Base-by-base conservation (phyloP, 2,797 vertebrate species). In the Glyptemys insculpta region DNA sequence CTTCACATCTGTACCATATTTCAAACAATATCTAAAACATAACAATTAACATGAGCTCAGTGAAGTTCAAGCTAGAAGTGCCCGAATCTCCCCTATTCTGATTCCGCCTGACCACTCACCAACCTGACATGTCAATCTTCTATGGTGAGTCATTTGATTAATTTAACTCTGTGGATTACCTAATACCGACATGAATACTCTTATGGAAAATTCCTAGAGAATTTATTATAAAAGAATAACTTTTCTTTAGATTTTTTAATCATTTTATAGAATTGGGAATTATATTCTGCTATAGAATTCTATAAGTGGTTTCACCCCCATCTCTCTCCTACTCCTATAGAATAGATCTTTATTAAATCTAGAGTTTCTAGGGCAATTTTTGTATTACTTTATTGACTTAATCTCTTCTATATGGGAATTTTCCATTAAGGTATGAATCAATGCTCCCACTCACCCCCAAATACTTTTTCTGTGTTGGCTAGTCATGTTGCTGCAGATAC, bases 391-490 rank as follows among this genome's bases (percentile, higher is more conserved):
- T 85, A 88, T 89, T 96, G 47, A 85, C 76, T 88, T 94, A 95
- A 96, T 95, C 95, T 94, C 83, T 96, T 88, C 62, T 91, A 85
- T 4, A 53, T 68, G 83, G 89, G 92, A 96, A 74, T 52, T 86
- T 95, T 96, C 93, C 89, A 95, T 95, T 89, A 96, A 91, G 81
- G n/a, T 93, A 97, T 93, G 85, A 94, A 96, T 95, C 92, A 92
- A 6, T 87, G 95, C 95, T 96, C 94, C 91, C 44, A 62, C 86
- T 79, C 1, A 29, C 84, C 65, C 91, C 94, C 94, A 96, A 14
- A 72, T 90, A 92, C 87, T 86, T 92, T 88, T 92, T 92, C 86
- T 96, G 91, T 19, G 3, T 72, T 94, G 92, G 94, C 93, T 86
- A 91, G 88, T 47, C 59, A 8, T 0, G 56, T 81, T 86, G 89